Percentiles rank a stretch among this genome's conserved stretches.
Evolutionary conservation across 2,797 vertebrate species (phyloP).

Genomic region (Intellagama lesueurii): DNA sequence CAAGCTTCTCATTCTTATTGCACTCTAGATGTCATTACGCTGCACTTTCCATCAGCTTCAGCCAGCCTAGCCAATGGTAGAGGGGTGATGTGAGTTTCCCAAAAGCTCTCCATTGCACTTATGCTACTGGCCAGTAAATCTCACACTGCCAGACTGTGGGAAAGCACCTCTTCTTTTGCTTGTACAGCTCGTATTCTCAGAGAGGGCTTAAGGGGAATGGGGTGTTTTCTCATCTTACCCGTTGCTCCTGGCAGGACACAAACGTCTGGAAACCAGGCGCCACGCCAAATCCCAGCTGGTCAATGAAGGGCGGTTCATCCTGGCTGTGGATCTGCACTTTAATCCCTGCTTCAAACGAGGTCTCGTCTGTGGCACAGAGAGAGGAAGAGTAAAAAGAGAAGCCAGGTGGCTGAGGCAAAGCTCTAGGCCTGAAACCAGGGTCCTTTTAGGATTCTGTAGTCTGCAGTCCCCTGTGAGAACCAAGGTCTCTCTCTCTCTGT

Average conservation of each 20-base stretch:
- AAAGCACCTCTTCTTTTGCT: background rate
- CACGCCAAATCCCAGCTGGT: constrained; percentile 98
- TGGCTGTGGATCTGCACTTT: constrained; percentile 99
- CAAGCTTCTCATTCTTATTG: background rate
- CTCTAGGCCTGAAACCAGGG: background rate
- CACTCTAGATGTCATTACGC: background rate
- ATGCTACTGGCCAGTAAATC: too few species aligned
- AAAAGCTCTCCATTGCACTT: background rate
- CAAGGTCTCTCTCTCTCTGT: background rate
- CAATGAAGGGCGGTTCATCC: constrained; percentile 96
- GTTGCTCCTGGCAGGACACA: constrained; percentile 97
- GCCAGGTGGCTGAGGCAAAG: background rate
- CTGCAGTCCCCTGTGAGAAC: background rate
- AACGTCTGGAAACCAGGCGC: constrained; percentile 99
- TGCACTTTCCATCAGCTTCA: background rate
- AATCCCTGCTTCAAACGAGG: constrained; percentile 97
- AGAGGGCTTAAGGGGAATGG: background rate
- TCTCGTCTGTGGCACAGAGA: constrained; percentile 87
- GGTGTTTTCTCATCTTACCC: constrained; percentile 82
- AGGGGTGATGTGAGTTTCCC: background rate
- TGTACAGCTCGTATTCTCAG: background rate
- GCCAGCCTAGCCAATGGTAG: background rate
- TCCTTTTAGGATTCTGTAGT: too few species aligned
- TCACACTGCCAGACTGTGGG: background rate
- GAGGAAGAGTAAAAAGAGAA: background rate